Base-by-base conservation (phyloP, 2,797 vertebrate species). In the Dromococcyx pavoninus region DNA sequence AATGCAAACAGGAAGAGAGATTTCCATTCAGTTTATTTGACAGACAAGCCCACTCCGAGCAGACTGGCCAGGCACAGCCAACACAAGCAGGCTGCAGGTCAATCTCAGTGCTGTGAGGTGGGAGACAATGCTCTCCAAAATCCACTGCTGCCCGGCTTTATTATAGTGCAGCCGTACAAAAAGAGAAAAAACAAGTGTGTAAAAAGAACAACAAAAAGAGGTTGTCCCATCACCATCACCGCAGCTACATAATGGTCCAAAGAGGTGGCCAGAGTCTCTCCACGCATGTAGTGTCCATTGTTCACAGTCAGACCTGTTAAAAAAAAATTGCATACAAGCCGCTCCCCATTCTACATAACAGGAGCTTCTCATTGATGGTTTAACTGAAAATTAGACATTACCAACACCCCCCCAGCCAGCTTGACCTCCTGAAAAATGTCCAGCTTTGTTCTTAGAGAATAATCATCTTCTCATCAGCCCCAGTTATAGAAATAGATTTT, bases 401-500 rank as follows among this genome's bases (percentile, higher is more conserved):
- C 28, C 70, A 72, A 62, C 78, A 85, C 64, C 65, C 64, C 84
- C 86, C 75, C 5, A 72, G 75, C 44, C 77, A 69, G 58, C 46
- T 22, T 82, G 80, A 50, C 35, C 86, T 87, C 81, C n/a, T 88
- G 73, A 81, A 65, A 89, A 80, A 77, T 13, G 56, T 71, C 94
- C 88, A 53, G 43, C 66, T 69, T 62, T 37, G 57, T 82, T 86
- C 87, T 80, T 46, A 61, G 56, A 50, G 51, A 35, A 53, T 53
- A 86, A 53, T 53, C 51, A 51, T 28, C 51, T 46, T 11, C 81
- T 94, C 32, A 77, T 98, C 97, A 99, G 41, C 99, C 99, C 99
- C 99, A 99, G 97, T 98, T 99, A 97, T 99, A 99, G 98, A 99
- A 99, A 97, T 99, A 99, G 94, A 99, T 99, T 97, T 99, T 99